phyloP scores from a whole-genome alignment of 1,140 invertebrate species.

The Drosophila triauraria region DNA sequence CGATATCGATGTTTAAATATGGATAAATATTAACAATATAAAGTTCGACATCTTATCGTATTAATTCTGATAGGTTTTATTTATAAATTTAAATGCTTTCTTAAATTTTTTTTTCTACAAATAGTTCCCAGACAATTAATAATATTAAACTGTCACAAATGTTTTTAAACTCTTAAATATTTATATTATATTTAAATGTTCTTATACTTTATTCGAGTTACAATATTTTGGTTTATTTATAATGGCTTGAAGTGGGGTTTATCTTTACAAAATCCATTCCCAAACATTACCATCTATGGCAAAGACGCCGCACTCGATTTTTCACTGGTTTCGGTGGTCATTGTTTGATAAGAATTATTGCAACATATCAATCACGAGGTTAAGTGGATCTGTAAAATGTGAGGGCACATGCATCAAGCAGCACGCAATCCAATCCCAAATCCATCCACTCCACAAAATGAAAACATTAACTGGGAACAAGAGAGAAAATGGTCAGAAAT shows the following conservation, averaged over 20 bases:
- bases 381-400: constrained; percentile 80
- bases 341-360: constrained; percentile 85
- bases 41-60: no score
- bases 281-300: constrained; percentile 27
- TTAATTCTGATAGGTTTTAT: no score
- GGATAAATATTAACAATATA: no score
- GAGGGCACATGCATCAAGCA: constrained; percentile 77
- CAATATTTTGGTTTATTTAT: no score
- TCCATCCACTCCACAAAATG: constrained; percentile 56
- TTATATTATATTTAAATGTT: no score
- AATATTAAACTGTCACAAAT: no score
- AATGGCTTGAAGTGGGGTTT: no score
- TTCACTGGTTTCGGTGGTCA: constrained; percentile 51
- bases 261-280: neutral
- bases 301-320: constrained; percentile 54
- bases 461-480: constrained; percentile 72
- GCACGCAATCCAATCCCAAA: constrained; percentile 59
- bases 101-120: no score
- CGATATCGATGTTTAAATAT: neutral
- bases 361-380: constrained; percentile 81
- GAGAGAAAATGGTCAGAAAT: constrained; percentile 51
- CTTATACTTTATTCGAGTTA: no score
- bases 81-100: no score
- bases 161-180: no score
- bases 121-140: no score